Conservation (phyloP, 2,113 vertebrate species). For the Megaceryle maxima region DNA sequence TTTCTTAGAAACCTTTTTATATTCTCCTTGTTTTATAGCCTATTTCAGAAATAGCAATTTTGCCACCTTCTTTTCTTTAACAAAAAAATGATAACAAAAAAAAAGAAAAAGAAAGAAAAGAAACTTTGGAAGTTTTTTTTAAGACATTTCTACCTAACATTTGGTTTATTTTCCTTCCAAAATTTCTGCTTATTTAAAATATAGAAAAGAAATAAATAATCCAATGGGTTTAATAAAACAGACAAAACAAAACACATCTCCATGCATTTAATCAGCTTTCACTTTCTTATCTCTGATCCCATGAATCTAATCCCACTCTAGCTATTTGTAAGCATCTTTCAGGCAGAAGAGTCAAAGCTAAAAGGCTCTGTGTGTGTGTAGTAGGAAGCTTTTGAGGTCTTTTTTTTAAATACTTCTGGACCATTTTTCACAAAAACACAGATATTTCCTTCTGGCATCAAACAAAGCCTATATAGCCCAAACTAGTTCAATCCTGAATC, state of each 20-base stretch:
- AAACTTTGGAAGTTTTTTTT: not conserved
- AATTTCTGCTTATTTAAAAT: not conserved
- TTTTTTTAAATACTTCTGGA: not conserved
- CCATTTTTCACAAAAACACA: not conserved
- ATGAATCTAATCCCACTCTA: not conserved
- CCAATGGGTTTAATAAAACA: not conserved
- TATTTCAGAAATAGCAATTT: not conserved
- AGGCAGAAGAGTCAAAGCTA: not conserved
- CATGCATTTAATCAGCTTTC: not conserved
- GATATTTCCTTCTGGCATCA: not conserved
- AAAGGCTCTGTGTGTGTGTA: not conserved
- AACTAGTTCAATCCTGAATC: not conserved
- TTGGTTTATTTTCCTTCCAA: not conserved
- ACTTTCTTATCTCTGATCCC: not conserved
- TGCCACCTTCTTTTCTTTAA: not conserved
- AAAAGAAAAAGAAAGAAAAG: not conserved
- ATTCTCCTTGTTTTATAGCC: not conserved
- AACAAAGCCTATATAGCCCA: not conserved
- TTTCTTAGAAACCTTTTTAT: not conserved
- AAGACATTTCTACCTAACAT: not conserved
- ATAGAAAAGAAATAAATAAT: not conserved
- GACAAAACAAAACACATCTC: not conserved
- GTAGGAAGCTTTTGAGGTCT: not conserved
- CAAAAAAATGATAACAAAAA: not conserved
- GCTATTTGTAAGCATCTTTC: not conserved